Base-by-base conservation (phyloP, 2,113 vertebrate species). In the Amazona vittata region DNA sequence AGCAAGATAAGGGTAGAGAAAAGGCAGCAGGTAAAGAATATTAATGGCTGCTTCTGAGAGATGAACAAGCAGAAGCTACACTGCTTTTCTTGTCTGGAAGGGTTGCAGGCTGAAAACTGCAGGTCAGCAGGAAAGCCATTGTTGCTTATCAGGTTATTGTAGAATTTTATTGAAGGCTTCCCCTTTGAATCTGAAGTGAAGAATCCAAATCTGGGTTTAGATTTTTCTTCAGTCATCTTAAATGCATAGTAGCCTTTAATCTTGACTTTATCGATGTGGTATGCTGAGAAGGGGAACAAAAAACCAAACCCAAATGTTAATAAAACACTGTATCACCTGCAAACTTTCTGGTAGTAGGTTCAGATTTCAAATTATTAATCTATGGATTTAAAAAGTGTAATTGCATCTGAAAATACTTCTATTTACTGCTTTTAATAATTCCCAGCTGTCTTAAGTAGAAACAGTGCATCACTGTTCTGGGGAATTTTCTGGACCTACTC, bases 201-300 rank as follows among this genome's bases (percentile, higher is more conserved):
- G 95, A 99, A 98, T 79, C 99, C 99, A 82, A 98, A 99, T 90
- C 98, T 97, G 9, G 98, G 98, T 26, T 96, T 97, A 5, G 98
- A 97, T 91, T 98, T 98, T 97, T 99, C 98, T 98, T 99, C 98
- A 90, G 98, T 95, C 86, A 99, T 95, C 53, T 98, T 99, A 98
- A 99, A 99, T 12, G 99, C 92, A 5, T 99, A 99, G 94, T 99
- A 99, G 57, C 99, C 99, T 94, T 98, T 98, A 68, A 99, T 96
- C 94, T 99, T 99, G 88, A 99, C 97, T 68, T 98, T 97, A 91
- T 99, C 99, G 28, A 98, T 90, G 46, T 98, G 97, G 47, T 97
- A 98, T 84, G 99, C 99, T 99, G 97, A 15, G 96, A 93, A 90
- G 69, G 83, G 57, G 19, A 37, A 37, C 20, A 63, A 52, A 21